Evolutionary conservation across 2,888 invertebrate species (phyloP).

Genomic region (Oscheius sp.): DNA sequence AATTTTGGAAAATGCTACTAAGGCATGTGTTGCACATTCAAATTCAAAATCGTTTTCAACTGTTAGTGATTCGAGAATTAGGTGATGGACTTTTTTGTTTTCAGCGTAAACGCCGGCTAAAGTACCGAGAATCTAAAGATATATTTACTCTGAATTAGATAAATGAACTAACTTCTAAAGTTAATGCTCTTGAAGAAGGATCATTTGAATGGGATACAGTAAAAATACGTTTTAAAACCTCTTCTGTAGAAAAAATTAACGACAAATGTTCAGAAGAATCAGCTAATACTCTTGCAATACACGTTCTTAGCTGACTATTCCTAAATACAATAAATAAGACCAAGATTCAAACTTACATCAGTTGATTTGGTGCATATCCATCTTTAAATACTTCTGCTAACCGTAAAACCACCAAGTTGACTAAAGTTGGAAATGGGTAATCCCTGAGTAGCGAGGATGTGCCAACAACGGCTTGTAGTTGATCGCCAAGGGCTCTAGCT

Average conservation of each 20-base stretch:
- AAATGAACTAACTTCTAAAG: conserved; percentile 74
- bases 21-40: conserved; percentile 92
- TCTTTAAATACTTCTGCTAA: conserved; percentile 91
- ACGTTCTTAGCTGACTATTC: conserved; percentile 77
- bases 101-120: conserved; percentile 29
- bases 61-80: conserved; percentile 74
- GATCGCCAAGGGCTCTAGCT: conserved; percentile 90
- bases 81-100: conserved; percentile 42
- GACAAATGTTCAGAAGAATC: conserved; percentile 94
- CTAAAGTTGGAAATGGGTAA: conserved; percentile 95
- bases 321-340: not conserved
- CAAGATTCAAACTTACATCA: conserved; percentile 34
- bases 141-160: conserved; percentile 3
- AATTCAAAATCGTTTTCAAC: conserved; percentile 95
- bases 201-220: conserved; percentile 96
- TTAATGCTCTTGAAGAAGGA: conserved; percentile 88
- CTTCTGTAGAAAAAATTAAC: conserved; percentile 83
- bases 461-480: conserved; percentile 94
- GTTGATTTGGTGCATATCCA: no score
- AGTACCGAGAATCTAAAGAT: conserved; percentile 67
- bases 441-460: conserved; percentile 94
- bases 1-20: conserved; percentile 90
- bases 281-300: conserved; percentile 90
- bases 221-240: conserved; percentile 76
- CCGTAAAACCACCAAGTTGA: conserved; percentile 93